Evolutionary conservation across 2,797 vertebrate genomes (phyloP), one percentile per base, ranked within the genome.

Genomic region (Calcarius lapponicus): DNA sequence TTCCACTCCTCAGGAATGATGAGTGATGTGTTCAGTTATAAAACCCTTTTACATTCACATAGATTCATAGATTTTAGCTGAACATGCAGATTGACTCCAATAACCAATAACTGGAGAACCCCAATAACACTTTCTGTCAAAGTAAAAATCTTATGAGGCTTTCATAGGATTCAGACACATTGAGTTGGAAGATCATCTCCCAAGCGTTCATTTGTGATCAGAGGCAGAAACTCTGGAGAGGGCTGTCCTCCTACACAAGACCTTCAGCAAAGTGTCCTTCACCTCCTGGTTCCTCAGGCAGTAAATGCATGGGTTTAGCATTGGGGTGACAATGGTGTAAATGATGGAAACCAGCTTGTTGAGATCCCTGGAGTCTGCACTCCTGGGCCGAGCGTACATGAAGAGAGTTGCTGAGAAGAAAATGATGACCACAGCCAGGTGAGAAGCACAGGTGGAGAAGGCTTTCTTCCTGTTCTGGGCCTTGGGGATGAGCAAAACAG

Each of bases 221-320:
- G 12, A 18, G 15, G 22, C 36, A 16, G 47, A n/a, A 60, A 22
- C 32, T 61, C 67, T 75, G 24, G 66, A 17, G 11, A 12, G 2
- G 58, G 47, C 17, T 11, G 32, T 57, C 48, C 79, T 83, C 13
- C 50, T 31, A n/a, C 58, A 88, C 10, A 74, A 40, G 4, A 13
- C 17, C 50, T 80, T 96, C 60, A 24, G 16, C 17, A 97, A 74
- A 5, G 95, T 80, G 24, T 82, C 82, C 78, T 97, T 97, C 4
- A 97, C 51, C 66, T 97, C 92, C 72, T 92, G 78, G 42, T 97
- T 97, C 78, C 96, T 97, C 42, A 96, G 87, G 62, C 89, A 97
- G 92, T 96, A 97, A 80, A 97, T 96, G 29, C 96, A 81, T 2
- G 96, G 92, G 42, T 97, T 97, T 14, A 97, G 25, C 82, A 95